Conservation (phyloP, 2,797 vertebrate genomes). For the Kryptolebias ocellatus region DNA sequence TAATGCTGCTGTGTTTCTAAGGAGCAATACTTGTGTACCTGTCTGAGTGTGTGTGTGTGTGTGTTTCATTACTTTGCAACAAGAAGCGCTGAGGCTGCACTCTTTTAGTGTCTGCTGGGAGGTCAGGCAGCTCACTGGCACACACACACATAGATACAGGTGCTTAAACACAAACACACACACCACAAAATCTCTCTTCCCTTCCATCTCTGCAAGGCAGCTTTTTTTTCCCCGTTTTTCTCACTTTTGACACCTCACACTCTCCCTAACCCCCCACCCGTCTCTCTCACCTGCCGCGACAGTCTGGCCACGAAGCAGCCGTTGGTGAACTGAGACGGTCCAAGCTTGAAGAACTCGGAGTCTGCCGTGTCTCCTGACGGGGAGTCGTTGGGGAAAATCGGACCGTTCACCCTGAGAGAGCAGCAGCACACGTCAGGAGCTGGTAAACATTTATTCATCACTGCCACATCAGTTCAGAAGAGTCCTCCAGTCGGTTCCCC, state of each 20-base stretch:
- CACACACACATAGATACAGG: constrained; percentile 28
- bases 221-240: constrained; percentile 20
- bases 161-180: constrained; percentile 18
- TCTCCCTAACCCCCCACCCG: neutral
- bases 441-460: constrained; percentile 10
- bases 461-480: constrained; percentile 16
- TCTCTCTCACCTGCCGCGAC: constrained; percentile 82
- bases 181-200: constrained; percentile 11
- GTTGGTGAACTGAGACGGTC: constrained; percentile 85
- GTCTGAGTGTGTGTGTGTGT: constrained; percentile 8
- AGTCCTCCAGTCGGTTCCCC: neutral
- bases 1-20: constrained; percentile 53
- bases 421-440: neutral
- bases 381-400: constrained; percentile 54
- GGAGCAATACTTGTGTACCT: neutral
- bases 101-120: no score
- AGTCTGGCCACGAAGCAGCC: constrained; percentile 91
- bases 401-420: constrained; percentile 69
- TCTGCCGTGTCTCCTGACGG: constrained; percentile 37
- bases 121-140: constrained; percentile 54
- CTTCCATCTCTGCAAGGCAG: constrained; percentile 24
- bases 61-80: constrained; percentile 13
- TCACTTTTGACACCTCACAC: neutral
- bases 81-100: no score
- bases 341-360: constrained; percentile 83